These are phyloP conservation scores for Anguilla megastoma DNA, from an alignment of 2,797 vertebrate genomes.

Conservation along the genomic window DNA sequence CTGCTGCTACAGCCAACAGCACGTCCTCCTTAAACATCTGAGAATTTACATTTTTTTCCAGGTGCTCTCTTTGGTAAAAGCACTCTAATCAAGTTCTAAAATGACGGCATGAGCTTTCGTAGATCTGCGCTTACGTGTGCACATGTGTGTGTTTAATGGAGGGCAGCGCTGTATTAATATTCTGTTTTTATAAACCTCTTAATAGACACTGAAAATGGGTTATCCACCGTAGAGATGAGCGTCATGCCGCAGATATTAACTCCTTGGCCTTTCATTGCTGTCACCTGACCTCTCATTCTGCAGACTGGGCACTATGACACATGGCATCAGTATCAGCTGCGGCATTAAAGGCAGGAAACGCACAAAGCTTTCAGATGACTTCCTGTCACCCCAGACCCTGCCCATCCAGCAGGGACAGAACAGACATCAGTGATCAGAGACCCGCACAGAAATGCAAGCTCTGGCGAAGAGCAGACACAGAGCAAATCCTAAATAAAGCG, in stretches of 20 bases:
- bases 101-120: not conserved
- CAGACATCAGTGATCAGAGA: not conserved
- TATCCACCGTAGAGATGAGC: not conserved
- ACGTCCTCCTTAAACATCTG: not conserved
- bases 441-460: not conserved
- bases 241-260: not conserved
- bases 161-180: not conserved
- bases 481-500: not conserved
- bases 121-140: not conserved
- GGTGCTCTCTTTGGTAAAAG: conserved; percentile 1
- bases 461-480: not conserved
- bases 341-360: not conserved
- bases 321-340: not conserved
- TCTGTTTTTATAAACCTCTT: not conserved
- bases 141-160: not conserved
- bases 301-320: not conserved
- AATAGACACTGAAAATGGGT: not conserved
- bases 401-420: not conserved
- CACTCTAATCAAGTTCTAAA: not conserved
- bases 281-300: not conserved
- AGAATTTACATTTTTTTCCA: not conserved
- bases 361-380: not conserved
- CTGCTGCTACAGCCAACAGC: not conserved
- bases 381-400: not conserved
- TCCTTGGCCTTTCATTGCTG: not conserved